Percentiles rank a stretch among this genome's conserved stretches.
These are phyloP conservation scores for Campoplex capitator DNA, from an alignment of 2,888 invertebrate species.

Conservation along the genomic window DNA sequence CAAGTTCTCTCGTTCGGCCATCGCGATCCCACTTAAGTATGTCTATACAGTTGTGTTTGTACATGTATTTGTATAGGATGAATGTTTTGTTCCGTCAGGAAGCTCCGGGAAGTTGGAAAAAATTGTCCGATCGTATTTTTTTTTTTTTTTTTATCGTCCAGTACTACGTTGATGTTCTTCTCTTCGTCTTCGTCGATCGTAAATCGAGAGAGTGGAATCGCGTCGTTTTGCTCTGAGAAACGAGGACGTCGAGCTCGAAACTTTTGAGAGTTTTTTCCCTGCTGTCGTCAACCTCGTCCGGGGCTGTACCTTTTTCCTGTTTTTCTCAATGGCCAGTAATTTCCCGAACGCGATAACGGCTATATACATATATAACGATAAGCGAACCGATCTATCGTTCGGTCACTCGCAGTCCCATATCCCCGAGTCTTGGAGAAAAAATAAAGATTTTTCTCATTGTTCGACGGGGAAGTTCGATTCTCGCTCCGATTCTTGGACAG, in stretches of 20 bases:
- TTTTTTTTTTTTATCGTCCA: conserved; percentile 9
- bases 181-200: conserved; percentile 42
- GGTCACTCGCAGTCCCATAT: conserved; percentile 41
- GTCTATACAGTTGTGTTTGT: neutral
- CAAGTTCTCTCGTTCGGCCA: conserved; percentile 14
- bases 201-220: conserved; percentile 52
- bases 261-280: conserved; percentile 37
- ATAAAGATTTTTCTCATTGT: conserved; percentile 24
- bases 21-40: conserved; percentile 22
- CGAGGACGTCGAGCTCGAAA: conserved; percentile 42
- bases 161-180: conserved; percentile 27
- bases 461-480: conserved; percentile 21
- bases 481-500: conserved; percentile 11
- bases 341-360: conserved; percentile 48
- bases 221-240: conserved; percentile 16
- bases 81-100: conserved; percentile 54
- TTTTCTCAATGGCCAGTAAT: conserved; percentile 36
- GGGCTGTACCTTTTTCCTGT: conserved; percentile 19
- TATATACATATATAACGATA: conserved; percentile 19
- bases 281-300: neutral
- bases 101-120: conserved; percentile 46
- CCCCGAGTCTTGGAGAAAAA: neutral
- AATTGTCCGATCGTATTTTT: conserved; percentile 50
- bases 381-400: conserved; percentile 35
- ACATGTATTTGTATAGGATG: neutral